Evolutionary conservation across 2,888 invertebrate genomes (phyloP).

Genomic region (Vesta saturnalis): DNA sequence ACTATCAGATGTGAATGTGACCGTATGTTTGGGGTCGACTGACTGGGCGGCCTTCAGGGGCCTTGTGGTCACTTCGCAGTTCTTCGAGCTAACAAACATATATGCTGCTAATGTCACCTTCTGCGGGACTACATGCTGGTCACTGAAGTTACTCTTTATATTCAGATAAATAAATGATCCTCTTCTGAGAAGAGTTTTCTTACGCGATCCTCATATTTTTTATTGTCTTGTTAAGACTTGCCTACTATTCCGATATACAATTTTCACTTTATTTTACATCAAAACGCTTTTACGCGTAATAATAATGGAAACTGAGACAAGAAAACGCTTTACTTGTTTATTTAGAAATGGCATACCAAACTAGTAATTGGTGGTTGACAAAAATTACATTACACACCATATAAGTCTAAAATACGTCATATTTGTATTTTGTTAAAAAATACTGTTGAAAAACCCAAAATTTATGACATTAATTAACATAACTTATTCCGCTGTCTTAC

Average conservation of each 20-base stretch:
- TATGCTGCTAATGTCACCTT: slow-evolving; percentile 24
- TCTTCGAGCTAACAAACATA: slow-evolving; percentile 16
- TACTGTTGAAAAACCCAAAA: no score
- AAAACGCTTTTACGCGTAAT: slow-evolving; percentile 8
- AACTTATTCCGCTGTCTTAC: no score
- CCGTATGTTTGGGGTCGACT: slow-evolving; percentile 41
- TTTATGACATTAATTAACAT: no score
- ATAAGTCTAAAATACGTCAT: no score
- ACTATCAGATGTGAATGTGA: slow-evolving; percentile 50
- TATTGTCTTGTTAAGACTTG: neutral
- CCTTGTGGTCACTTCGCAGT: slow-evolving; percentile 45
- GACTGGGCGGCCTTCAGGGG: slow-evolving; percentile 51
- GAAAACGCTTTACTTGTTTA: neutral
- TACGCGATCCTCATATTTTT: neutral
- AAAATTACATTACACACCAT: no score
- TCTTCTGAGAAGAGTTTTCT: neutral
- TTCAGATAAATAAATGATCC: slow-evolving; percentile 9
- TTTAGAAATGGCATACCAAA: no score
- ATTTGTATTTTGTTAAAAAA: no score
- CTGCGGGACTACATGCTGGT: slow-evolving; percentile 13
- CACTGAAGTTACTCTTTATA: slow-evolving; percentile 19
- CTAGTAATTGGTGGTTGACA: no score
- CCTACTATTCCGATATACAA: neutral
- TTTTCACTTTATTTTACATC: slow-evolving; percentile 17
- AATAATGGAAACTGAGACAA: no score